These are phyloP conservation scores for Pristionchus fissidentatus DNA, from an alignment of 2,888 invertebrate species.

Conservation along the genomic window DNA sequence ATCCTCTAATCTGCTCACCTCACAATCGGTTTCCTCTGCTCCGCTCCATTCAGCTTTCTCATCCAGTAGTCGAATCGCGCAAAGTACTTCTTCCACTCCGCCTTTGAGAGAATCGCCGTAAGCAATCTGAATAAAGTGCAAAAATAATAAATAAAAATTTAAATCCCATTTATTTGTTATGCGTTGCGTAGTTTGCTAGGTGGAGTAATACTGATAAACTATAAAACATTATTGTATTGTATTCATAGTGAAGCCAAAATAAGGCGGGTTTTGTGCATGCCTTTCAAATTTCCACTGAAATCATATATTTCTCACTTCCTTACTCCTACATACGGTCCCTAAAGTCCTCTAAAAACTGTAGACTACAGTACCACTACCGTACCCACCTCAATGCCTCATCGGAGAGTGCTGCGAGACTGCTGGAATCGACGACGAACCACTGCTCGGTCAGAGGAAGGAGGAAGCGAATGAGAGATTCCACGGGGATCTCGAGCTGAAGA, in stretches of 20 bases:
- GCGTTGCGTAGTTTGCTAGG: too few relatives aligned
- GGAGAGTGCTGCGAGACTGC: slow-evolving; percentile 27
- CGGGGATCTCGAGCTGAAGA: slow-evolving; percentile 47
- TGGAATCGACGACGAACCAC: slow-evolving; percentile 81
- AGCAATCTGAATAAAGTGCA: slow-evolving; percentile 56
- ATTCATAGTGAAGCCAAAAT: not conserved
- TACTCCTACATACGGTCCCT: too few relatives aligned
- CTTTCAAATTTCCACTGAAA: too few relatives aligned
- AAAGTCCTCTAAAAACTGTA: not conserved
- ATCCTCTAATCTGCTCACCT: slow-evolving; percentile 54
- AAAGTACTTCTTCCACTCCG: slow-evolving; percentile 79
- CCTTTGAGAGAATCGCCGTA: slow-evolving; percentile 55
- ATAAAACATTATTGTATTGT: too few relatives aligned
- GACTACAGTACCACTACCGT: too few relatives aligned
- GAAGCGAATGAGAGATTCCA: slow-evolving; percentile 85
- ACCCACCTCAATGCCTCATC: slow-evolving; percentile 44
- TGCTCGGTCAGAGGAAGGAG: slow-evolving; percentile 87
- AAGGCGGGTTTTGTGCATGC: not conserved
- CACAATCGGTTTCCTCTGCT: slow-evolving; percentile 82
- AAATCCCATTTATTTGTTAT: too few relatives aligned
- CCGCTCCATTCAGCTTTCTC: slow-evolving; percentile 83
- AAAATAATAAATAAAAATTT: too few relatives aligned
- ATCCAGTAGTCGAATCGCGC: slow-evolving; percentile 87
- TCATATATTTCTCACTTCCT: not conserved
- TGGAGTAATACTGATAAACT: too few relatives aligned